A percentile compares a stretch with the other conserved stretches of the same genome.
Evolutionary conservation across 2,888 invertebrate species (phyloP).

Genomic region (Scaeva pyrastri): DNA sequence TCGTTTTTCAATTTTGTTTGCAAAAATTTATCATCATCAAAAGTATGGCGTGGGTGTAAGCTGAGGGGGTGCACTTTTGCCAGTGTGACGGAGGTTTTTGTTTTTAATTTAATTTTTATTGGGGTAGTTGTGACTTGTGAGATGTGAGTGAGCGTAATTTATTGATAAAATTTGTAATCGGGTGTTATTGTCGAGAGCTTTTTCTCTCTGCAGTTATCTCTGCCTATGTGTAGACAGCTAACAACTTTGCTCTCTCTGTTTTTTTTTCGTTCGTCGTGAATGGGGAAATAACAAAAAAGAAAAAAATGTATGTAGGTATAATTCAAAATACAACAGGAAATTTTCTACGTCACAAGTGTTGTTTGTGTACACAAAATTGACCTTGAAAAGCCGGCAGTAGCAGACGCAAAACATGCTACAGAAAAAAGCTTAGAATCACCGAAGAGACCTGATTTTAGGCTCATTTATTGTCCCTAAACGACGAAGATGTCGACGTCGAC

Average conservation of each 20-base stretch:
- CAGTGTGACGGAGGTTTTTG: not conserved
- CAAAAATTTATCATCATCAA: not conserved
- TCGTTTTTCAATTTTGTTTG: not conserved
- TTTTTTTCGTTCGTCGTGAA: not conserved
- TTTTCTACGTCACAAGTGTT: constrained; percentile 60
- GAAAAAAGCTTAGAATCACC: constrained; percentile 54
- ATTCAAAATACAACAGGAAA: constrained; percentile 43
- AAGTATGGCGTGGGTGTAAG: not conserved
- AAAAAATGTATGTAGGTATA: not conserved
- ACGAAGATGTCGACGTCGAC: not conserved
- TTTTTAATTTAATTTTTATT: constrained; percentile 24
- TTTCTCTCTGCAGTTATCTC: constrained; percentile 25
- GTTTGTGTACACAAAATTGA: constrained; percentile 68
- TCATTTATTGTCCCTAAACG: constrained; percentile 22
- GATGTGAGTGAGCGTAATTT: constrained; percentile 57
- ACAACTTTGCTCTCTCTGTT: constrained; percentile 33
- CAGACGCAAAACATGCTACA: not conserved
- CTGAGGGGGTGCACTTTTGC: constrained; percentile 11
- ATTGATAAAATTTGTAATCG: constrained; percentile 55
- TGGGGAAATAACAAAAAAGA: constrained; percentile 19
- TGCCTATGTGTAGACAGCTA: constrained; percentile 25
- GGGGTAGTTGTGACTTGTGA: constrained; percentile 10
- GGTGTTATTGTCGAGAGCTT: constrained; percentile 62
- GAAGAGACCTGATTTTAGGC: constrained; percentile 38
- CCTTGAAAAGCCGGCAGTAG: constrained; percentile 50